Conservation (phyloP, 2,113 vertebrate genomes). For the Ursus arctos region DNA sequence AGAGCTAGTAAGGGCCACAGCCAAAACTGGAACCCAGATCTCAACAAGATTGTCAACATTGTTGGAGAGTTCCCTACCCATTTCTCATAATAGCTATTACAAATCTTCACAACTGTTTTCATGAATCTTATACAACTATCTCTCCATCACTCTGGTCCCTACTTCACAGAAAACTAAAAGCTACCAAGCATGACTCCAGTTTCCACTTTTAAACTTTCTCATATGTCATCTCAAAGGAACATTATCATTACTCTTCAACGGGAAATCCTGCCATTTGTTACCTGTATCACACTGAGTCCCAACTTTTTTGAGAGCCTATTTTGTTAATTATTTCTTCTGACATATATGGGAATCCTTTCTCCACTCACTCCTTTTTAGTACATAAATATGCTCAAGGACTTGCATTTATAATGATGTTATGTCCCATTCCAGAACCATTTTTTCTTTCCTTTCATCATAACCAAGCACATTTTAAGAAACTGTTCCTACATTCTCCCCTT, state of each 20-base stretch:
- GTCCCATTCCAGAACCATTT: conserved; percentile 9
- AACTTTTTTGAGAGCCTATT: not conserved
- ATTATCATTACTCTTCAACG: not conserved
- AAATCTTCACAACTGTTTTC: conserved; percentile 1
- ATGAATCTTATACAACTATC: not conserved
- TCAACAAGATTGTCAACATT: not conserved
- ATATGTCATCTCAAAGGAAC: not conserved
- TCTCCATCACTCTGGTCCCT: not conserved
- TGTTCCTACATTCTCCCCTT: not conserved
- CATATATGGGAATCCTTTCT: not conserved
- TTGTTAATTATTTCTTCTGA: not conserved
- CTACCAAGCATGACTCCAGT: not conserved
- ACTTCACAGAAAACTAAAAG: conserved; percentile 15
- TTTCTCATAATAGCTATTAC: not conserved
- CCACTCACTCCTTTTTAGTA: not conserved
- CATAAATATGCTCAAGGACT: not conserved
- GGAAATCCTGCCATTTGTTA: not conserved
- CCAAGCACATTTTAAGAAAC: conserved; percentile 30
- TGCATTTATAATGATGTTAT: not conserved
- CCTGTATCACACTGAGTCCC: not conserved
- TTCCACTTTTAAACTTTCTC: conserved; percentile 11
- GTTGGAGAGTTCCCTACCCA: not conserved
- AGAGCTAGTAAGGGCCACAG: not conserved
- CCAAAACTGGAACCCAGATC: conserved; percentile 20
- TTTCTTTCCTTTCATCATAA: conserved; percentile 21